phyloP scores from a whole-genome alignment of 1,140 invertebrate genomes.

The Brachystomella parvula region DNA sequence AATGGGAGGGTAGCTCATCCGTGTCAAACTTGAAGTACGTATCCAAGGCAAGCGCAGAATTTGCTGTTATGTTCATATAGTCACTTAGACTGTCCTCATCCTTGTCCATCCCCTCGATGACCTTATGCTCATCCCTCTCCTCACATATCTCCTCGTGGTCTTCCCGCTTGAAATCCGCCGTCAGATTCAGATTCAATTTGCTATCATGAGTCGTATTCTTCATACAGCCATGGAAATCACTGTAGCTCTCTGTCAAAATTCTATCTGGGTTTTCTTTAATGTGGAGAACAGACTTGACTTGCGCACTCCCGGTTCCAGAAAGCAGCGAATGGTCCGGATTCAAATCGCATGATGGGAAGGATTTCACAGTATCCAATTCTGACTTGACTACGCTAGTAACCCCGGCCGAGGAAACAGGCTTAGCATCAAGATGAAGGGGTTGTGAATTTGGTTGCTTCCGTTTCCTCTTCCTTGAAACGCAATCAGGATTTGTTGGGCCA shows the following conservation, averaged over 20 bases:
- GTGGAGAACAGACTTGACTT: not conserved
- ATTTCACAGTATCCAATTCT: not conserved
- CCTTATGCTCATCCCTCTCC: not conserved
- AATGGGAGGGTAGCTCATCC: not conserved
- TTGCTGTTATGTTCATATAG: constrained; percentile 11
- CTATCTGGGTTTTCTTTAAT: constrained; percentile 1
- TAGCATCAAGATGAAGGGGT: not conserved
- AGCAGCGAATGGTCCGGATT: not conserved
- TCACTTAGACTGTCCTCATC: constrained; percentile 7
- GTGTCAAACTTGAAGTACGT: constrained; percentile 9
- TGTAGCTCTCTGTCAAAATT: not conserved
- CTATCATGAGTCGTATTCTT: not conserved
- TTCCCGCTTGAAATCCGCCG: not conserved
- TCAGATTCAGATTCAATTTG: constrained; percentile 1
- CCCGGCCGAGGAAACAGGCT: not conserved
- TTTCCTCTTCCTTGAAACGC: not conserved
- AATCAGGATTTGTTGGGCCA: not conserved
- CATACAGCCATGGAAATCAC: not conserved
- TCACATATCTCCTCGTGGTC: not conserved
- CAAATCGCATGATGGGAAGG: not conserved
- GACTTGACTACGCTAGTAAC: not conserved
- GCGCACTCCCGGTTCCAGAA: not conserved
- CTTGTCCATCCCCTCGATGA: not conserved
- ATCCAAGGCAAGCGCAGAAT: not conserved
- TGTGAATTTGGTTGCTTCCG: not conserved